Percentiles rank a stretch among this genome's conserved stretches.
These are phyloP conservation scores for Sarcophaga caerulescens DNA, from an alignment of 2,888 invertebrate genomes.

Conservation along the genomic window DNA sequence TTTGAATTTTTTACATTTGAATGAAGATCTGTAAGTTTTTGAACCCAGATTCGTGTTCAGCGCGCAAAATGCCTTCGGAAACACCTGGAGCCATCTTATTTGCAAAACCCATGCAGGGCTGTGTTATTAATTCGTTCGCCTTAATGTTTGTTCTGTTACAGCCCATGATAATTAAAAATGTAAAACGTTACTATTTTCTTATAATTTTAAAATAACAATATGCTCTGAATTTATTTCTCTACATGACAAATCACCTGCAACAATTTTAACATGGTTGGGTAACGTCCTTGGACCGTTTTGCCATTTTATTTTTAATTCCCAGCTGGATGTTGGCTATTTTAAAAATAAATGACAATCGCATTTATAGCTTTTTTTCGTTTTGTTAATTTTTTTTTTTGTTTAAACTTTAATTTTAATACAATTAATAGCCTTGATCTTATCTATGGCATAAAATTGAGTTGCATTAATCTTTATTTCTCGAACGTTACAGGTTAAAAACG, in stretches of 20 bases:
- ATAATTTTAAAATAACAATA: no score
- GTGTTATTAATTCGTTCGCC: no score
- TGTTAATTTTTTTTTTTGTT: neutral
- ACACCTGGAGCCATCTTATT: no score
- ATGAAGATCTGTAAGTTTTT: no score
- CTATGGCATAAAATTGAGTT: constrained; percentile 32
- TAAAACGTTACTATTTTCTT: no score
- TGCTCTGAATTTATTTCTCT: neutral
- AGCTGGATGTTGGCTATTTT: constrained; percentile 27
- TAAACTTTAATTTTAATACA: neutral
- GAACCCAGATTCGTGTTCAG: no score
- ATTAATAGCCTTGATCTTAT: constrained; percentile 48
- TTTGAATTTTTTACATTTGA: no score
- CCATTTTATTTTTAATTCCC: neutral
- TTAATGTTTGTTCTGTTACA: no score
- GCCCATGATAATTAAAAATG: no score
- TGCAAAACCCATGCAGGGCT: no score
- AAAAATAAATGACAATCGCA: neutral
- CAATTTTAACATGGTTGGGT: neutral
- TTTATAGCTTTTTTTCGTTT: neutral
- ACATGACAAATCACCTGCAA: neutral
- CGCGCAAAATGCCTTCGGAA: no score
- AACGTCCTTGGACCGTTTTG: constrained; percentile 35
- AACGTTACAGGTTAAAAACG: constrained; percentile 24
- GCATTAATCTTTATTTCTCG: constrained; percentile 30